Evolutionary conservation across 2,797 vertebrate genomes (phyloP).

Genomic region (Lepus townsendii): DNA sequence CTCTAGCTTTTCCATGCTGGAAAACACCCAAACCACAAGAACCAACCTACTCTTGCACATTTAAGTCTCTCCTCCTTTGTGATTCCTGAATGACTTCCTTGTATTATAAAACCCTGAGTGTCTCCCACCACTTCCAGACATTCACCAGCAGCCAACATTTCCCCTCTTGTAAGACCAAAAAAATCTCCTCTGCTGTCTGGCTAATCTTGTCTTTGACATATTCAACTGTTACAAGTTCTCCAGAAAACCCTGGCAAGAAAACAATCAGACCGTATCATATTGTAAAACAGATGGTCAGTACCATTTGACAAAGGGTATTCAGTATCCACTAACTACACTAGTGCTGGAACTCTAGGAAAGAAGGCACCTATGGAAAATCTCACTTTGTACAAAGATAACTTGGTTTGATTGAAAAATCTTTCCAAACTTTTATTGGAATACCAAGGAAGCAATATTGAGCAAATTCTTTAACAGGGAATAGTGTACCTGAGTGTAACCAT

Average conservation of each 20-base stretch:
- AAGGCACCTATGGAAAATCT: background rate
- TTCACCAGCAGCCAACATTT: background rate
- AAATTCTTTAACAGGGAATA: background rate
- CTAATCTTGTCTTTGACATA: background rate
- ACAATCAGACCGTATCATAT: background rate
- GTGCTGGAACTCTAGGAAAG: background rate
- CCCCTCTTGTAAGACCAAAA: background rate
- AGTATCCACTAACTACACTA: background rate
- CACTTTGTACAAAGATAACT: background rate
- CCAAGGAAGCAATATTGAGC: background rate
- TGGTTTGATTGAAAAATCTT: background rate
- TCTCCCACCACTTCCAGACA: background rate
- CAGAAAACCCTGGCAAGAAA: background rate
- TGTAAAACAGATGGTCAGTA: conserved; percentile 1
- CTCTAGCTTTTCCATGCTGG: background rate
- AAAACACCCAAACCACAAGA: background rate
- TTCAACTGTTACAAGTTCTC: conserved; percentile 7
- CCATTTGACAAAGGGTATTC: conserved; percentile 28
- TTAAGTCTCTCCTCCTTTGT: background rate
- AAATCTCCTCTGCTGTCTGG: background rate
- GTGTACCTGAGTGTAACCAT: background rate
- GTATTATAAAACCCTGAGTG: conserved; percentile 1
- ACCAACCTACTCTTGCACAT: background rate
- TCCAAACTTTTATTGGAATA: background rate
- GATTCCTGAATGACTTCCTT: background rate